Conservation (phyloP, 1,140 invertebrate genomes). For the Caenorhabditis latens region DNA sequence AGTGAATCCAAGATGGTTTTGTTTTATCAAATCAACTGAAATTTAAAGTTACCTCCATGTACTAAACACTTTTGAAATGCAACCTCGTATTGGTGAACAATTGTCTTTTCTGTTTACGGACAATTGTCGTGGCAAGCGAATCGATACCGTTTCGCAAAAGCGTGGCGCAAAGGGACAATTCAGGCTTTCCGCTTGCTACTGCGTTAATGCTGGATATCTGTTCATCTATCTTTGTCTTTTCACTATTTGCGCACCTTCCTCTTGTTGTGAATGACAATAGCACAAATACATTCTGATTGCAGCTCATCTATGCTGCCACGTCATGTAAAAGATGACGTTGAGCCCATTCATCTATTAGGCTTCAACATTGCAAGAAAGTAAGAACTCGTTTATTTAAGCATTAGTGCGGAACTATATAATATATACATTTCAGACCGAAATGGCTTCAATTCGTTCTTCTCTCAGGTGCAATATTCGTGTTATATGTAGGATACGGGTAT, state of each 20-base stretch:
- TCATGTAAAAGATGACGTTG: constrained; percentile 27
- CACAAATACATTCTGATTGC: constrained; percentile 42
- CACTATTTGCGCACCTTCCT: constrained; percentile 15
- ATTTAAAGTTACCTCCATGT: too few relatives aligned
- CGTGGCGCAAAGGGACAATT: neutral
- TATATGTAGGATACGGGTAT: constrained; percentile 91
- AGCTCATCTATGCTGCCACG: constrained; percentile 41
- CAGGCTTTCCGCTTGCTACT: neutral
- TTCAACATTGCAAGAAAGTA: constrained; percentile 69
- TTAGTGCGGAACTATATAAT: neutral
- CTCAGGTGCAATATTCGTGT: constrained; percentile 86
- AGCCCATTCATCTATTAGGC: constrained; percentile 66
- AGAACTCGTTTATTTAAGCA: neutral
- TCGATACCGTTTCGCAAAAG: constrained; percentile 1
- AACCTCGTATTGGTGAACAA: too few relatives aligned
- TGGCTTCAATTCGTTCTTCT: constrained; percentile 84
- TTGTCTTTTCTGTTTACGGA: too few relatives aligned
- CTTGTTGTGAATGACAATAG: neutral
- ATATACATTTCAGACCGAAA: constrained; percentile 61
- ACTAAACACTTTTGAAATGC: too few relatives aligned
- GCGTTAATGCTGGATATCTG: neutral
- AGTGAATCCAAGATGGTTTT: too few relatives aligned
- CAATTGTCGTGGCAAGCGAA: neutral
- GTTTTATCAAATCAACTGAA: too few relatives aligned
- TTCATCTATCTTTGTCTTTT: neutral